Conservation (phyloP, 2,113 vertebrate species). For the Mormoops blainvillei region DNA sequence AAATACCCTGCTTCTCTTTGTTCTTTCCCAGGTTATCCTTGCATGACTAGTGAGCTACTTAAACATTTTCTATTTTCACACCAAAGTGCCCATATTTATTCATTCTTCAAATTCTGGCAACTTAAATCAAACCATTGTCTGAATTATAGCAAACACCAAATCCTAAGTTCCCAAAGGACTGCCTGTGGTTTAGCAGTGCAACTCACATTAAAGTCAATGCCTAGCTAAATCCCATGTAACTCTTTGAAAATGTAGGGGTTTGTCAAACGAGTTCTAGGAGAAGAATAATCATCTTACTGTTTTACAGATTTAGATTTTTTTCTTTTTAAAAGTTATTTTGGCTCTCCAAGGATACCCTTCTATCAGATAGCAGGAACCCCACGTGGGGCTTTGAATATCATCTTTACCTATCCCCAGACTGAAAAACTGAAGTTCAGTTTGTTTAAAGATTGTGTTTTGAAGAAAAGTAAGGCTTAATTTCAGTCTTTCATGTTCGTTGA, state of each 20-base stretch:
- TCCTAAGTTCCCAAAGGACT: conserved; percentile 60
- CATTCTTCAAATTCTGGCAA: conserved; percentile 52
- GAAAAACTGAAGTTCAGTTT: not conserved
- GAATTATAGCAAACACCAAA: conserved; percentile 31
- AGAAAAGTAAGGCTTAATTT: conserved; percentile 66
- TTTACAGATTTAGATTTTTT: conserved; percentile 35
- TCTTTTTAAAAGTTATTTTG: not conserved
- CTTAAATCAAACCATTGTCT: conserved; percentile 69
- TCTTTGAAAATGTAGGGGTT: conserved; percentile 69
- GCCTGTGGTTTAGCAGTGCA: conserved; percentile 17
- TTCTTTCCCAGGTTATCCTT: not conserved
- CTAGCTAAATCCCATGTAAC: conserved; percentile 65
- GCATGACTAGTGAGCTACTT: not conserved
- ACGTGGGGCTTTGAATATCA: not conserved
- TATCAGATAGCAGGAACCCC: not conserved
- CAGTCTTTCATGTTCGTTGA: conserved; percentile 59
- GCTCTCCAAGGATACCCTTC: not conserved
- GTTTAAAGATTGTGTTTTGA: conserved; percentile 52
- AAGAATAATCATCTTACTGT: conserved; percentile 67
- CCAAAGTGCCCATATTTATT: conserved; percentile 12
- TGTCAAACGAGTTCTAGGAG: conserved; percentile 52
- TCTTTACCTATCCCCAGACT: conserved; percentile 40
- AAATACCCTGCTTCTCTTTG: not conserved
- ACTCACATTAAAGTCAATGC: conserved; percentile 11
- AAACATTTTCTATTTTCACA: conserved; percentile 1